phyloP scores from a whole-genome alignment of 2,888 invertebrate species.

The Rhyacophila evoluta region DNA sequence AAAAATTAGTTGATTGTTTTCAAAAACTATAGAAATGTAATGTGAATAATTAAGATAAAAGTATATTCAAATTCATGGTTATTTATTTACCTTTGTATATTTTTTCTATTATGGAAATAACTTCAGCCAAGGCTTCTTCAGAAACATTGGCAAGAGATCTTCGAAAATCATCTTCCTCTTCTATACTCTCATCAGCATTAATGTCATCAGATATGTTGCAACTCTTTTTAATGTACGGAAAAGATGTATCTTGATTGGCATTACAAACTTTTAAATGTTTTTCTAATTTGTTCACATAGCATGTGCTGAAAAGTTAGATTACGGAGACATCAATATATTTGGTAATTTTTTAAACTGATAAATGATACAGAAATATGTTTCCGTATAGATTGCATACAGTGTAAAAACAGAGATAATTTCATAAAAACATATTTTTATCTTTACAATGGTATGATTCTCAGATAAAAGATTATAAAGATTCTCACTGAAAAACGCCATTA shows the following conservation, averaged over 20 bases:
- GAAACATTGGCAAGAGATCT: slow-evolving; percentile 60
- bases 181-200: slow-evolving; percentile 46
- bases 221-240: slow-evolving; percentile 69
- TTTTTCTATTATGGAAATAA: slow-evolving; percentile 63
- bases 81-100: slow-evolving; percentile 65
- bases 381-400: too few species aligned
- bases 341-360: too few species aligned
- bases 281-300: slow-evolving; percentile 75
- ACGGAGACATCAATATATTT: too few species aligned
- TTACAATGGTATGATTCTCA: too few species aligned
- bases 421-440: too few species aligned
- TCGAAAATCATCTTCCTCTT: slow-evolving; percentile 56
- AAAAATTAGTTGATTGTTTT: too few species aligned
- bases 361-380: too few species aligned
- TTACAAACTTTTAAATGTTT: slow-evolving; percentile 82
- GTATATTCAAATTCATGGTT: too few species aligned
- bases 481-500: too few species aligned
- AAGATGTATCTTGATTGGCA: slow-evolving; percentile 68
- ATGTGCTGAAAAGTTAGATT: slow-evolving; percentile 74
- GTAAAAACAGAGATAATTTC: too few species aligned
- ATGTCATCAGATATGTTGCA: slow-evolving; percentile 63
- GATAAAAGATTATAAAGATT: too few species aligned
- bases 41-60: too few species aligned
- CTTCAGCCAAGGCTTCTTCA: slow-evolving; percentile 57
- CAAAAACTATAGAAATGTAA: not conserved